Base-by-base conservation (phyloP, 2,113 vertebrate genomes). In the Lampris megalopsis region DNA sequence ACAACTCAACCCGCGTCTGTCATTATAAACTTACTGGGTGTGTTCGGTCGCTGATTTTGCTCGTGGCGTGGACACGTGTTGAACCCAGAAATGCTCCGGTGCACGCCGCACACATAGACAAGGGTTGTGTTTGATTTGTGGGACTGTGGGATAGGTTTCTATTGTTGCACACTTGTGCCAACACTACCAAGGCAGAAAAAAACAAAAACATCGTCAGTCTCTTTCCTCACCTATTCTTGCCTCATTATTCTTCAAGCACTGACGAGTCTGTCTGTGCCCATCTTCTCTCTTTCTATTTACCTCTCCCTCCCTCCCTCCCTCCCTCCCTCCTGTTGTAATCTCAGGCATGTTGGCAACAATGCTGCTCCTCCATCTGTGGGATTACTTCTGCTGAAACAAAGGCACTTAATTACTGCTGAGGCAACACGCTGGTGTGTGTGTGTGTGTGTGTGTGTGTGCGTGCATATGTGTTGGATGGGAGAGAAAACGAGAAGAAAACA, bases 371-470 rank as follows among this genome's bases (percentile, higher is more conserved):
- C 83, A 80, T 93, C 85, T 89, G 90, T 80, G 76, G 86, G 92
- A 92, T 93, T 92, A 91, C 73, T 72, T 81, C 79, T 63, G 72
- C 72, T 48, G 84, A 89, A 89, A 90, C 86, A 90, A 90, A 89
- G 80, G 65, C 84, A 84, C 84, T 88, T 91, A 90, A 92, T 89
- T 90, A 89, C 83, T 80, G 80, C 82, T 84, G 90, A 88, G 78
- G 77, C 85, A 80, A 84, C 78, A 73, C 63, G 63, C 59, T 62
- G 60, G 48, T 72, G 47, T 8, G 68, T n/a, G 37, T 67, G 62
- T 61, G 42, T 45, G 41, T 11, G 10, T 63, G 63, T 52, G 64
- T n/a, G 48, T 53, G 48, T 40, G n/a, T 37, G 50, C 3, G 24
- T 36, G 24, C 11, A 13, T 2, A 13, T 52, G 49, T 52, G 49